phyloP scores from a whole-genome alignment of 2,113 vertebrate genomes.

The Naja naja region DNA sequence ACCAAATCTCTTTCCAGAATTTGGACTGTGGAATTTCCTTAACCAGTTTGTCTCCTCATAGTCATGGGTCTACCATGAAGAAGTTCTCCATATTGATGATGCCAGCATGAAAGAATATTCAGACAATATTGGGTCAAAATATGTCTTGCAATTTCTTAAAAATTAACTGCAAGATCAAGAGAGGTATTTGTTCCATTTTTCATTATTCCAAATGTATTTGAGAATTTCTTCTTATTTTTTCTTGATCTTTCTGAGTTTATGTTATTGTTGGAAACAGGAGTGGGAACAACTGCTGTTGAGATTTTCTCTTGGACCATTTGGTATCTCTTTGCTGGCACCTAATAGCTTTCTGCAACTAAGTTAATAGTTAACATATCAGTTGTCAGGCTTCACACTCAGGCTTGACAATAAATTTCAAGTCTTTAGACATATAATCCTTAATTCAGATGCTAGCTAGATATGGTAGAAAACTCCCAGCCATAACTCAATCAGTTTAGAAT shows the following conservation, averaged over 20 bases:
- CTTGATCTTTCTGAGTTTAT: not conserved
- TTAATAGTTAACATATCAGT: not conserved
- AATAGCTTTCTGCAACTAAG: not conserved
- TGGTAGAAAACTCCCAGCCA: not conserved
- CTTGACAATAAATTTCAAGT: not conserved
- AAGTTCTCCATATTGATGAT: not conserved
- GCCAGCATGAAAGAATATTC: not conserved
- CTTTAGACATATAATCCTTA: not conserved
- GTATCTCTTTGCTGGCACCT: not conserved
- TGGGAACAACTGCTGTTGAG: not conserved
- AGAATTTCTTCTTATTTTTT: not conserved
- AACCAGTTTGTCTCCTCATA: not conserved
- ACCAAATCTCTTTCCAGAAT: not conserved
- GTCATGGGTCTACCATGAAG: not conserved
- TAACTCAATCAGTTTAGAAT: not conserved
- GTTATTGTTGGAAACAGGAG: not conserved
- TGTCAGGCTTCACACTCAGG: not conserved
- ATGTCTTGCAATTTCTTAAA: not conserved
- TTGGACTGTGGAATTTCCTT: not conserved
- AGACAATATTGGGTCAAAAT: not conserved
- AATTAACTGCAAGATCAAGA: not conserved
- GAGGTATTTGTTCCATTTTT: not conserved
- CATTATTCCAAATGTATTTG: not conserved
- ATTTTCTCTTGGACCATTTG: not conserved
- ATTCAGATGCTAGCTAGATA: not conserved